Conservation (phyloP, 2,797 vertebrate genomes). For the Gymnocypris eckloni region DNA sequence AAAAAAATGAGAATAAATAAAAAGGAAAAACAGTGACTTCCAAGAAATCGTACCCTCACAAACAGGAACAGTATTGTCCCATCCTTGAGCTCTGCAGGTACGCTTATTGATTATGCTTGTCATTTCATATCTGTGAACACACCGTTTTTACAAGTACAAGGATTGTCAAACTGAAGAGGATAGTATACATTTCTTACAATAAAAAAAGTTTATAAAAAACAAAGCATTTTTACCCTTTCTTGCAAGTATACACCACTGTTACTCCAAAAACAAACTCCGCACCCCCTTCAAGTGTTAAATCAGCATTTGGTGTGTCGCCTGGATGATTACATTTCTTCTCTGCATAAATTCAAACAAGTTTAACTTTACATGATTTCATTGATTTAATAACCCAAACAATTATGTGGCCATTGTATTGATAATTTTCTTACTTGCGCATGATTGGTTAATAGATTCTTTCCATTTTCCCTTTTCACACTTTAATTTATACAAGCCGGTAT, state of each 20-base stretch:
- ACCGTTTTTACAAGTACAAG: background rate
- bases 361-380: background rate
- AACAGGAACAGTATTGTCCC: slow-evolving; percentile 72
- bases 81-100: slow-evolving; percentile 68
- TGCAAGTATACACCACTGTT: slow-evolving; percentile 72
- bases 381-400: background rate
- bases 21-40: background rate
- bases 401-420: too few relatives aligned
- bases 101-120: slow-evolving; percentile 59
- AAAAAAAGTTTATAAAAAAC: background rate
- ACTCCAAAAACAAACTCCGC: slow-evolving; percentile 77
- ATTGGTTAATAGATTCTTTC: accelerated
- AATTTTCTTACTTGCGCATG: slow-evolving; percentile 70
- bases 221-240: slow-evolving; percentile 68
- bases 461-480: slow-evolving; percentile 45
- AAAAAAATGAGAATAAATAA: background rate
- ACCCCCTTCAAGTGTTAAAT: slow-evolving; percentile 66
- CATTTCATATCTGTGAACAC: slow-evolving; percentile 66
- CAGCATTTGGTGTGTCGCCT: slow-evolving; percentile 70
- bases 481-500: slow-evolving; percentile 65
- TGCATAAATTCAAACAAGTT: slow-evolving; percentile 50
- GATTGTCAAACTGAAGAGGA: background rate
- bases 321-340: slow-evolving; percentile 76
- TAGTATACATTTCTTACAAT: background rate
- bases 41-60: slow-evolving; percentile 70